Base-by-base conservation (phyloP, 2,797 vertebrate species). In the Distichodus sexfasciatus region DNA sequence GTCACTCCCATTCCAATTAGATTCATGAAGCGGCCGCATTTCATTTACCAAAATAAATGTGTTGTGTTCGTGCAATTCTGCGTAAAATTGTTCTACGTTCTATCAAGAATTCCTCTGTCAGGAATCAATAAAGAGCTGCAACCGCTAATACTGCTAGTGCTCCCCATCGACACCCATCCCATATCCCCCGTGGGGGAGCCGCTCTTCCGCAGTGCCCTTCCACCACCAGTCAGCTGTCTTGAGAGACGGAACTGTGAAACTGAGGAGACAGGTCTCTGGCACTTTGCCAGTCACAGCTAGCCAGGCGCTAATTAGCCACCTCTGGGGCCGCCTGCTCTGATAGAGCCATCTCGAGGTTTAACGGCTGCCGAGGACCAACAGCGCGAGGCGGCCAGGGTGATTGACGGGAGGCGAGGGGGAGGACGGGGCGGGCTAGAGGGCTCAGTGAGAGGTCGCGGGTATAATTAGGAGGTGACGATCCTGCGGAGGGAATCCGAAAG, bases 201-300 rank as follows among this genome's bases (percentile, higher is more conserved):
- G 81, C 81, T 89, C 86, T 78, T 21, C 48, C 72, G 71, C 70
- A 74, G 76, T 29, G 77, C 80, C 79, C 48, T 77, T 50, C 67
- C 51, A 74, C 62, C 73, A 66, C 66, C 63, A 43, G 40, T 58
- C 24, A 44, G 38, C 28, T 31, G 38, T 59, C 76, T 79, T 86
- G 81, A 87, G 85, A 84, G 71, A 74, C 77, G 79, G 80, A 86
- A 77, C 76, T 72, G 83, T 83, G 85, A 85, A 83, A 74, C 60
- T 33, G 76, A 83, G 87, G 84, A 89, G 89, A 84, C 82, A 81
- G 84, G 81, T 83, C 84, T 76, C 81, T 88, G 87, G 87, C 85
- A 79, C 59, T 23, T 66, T 80, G 86, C 87, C 88, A 90, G 82
- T 82, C 69, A 81, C 76, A 81, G 84, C 81, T 82, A 87, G 84